Evolutionary conservation across 2,888 invertebrate genomes (phyloP), one percentile per base, ranked within the genome.

Genomic region (Parascotia fuliginaria): DNA sequence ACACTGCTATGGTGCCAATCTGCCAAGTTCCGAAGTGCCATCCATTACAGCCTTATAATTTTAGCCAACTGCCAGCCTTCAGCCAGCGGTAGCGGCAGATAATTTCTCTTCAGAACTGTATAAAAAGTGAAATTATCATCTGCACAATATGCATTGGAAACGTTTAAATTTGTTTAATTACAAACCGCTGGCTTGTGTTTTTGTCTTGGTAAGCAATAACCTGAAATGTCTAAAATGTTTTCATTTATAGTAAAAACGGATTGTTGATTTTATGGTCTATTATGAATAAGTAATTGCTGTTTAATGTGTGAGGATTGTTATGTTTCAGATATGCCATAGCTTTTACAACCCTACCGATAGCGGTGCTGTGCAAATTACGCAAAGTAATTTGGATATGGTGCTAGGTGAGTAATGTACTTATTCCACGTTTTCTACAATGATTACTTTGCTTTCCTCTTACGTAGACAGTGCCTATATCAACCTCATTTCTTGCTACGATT

Each of bases 311-410:
- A 42, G 53, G 63, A 70, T 80, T 86, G 81, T 85, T 90, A 72
- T 83, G 78, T 90, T 91, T 79, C 81, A 92, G 92, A 76, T 91
- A 68, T 91, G 89, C 74, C 90, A 91, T 78, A 83, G 86, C 83
- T 95, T 95, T 89, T 95, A 95, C 83, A 95, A 95, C 81, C 96
- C 96, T 62, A 95, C 95, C 61, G 94, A 96, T 90, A 96, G 96
- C 85, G 97, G 96, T 51, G 97, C 97, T 60, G 95, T 97, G 45
- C 94, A 96, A 81, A 93, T 98, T 78, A 96, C 95, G 60, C 93
- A 95, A 85, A 94, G 95, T 81, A 97, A 96, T 91, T 94, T 97
- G 92, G 97, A 97, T 91, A 95, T 95, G 94, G 95, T 95, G 62
- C 93, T 97, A 93, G 96, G 97, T 97, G 89, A 94, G 93, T 77